Conservation (phyloP, 2,888 invertebrate species). For the Molorchus minor region DNA sequence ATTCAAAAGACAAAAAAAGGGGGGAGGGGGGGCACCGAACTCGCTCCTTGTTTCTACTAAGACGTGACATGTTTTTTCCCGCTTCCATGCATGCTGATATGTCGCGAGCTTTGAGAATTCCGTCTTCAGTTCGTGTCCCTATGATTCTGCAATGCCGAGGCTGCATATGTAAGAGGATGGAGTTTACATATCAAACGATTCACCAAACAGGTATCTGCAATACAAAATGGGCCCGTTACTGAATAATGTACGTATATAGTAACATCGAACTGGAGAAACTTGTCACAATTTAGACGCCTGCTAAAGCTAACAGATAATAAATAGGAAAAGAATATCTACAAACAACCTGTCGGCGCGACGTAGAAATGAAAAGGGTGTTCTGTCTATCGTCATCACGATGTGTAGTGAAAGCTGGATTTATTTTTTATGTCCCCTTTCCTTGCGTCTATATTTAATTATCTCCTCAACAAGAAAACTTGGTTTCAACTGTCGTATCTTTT, state of each 20-base stretch:
- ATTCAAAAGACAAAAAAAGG: too few relatives aligned
- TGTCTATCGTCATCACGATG: neutral
- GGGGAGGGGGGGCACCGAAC: too few relatives aligned
- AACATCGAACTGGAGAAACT: neutral
- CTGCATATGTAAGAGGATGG: constrained; percentile 16
- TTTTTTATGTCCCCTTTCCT: neutral
- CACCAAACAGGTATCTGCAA: constrained; percentile 8
- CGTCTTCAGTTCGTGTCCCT: neutral
- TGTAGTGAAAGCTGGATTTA: neutral
- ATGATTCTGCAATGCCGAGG: constrained; percentile 9
- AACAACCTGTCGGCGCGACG: too few relatives aligned
- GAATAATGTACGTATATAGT: neutral
- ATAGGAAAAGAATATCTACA: too few relatives aligned
- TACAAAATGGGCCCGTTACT: neutral
- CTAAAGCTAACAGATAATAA: too few relatives aligned
- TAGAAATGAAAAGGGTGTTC: neutral
- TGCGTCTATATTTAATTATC: neutral
- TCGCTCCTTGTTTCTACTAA: constrained; percentile 1
- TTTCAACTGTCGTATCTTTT: neutral
- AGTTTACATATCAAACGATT: constrained; percentile 23
- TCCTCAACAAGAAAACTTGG: neutral
- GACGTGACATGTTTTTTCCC: neutral
- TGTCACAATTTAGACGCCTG: too few relatives aligned
- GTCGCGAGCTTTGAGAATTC: neutral
- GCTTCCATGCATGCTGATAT: constrained; percentile 2